A percentile compares a stretch with the other conserved stretches of the same genome.
Conservation (phyloP, 1,140 invertebrate genomes). For the Vollenhovia emeryi region DNA sequence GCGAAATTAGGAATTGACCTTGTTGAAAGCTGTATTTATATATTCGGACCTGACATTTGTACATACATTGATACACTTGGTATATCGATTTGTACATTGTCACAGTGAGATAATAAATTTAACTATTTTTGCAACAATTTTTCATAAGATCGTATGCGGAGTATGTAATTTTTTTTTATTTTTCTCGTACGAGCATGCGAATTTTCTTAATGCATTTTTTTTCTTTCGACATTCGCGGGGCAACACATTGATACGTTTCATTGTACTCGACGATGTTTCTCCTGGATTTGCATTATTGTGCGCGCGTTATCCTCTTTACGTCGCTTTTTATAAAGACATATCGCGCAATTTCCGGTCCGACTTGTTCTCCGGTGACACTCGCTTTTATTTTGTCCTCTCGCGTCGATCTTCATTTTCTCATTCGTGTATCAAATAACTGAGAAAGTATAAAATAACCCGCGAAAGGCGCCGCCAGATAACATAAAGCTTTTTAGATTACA, state of each 20-base stretch:
- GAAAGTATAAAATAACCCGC: conserved; percentile 63
- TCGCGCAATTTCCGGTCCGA: not conserved
- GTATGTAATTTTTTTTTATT: not conserved
- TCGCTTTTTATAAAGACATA: not conserved
- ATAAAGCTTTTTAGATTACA: too few relatives aligned
- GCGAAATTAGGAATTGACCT: not conserved
- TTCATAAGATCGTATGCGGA: not conserved
- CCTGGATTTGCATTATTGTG: not conserved
- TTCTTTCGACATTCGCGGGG: not conserved
- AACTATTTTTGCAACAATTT: not conserved
- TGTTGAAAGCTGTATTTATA: not conserved
- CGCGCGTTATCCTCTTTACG: not conserved
- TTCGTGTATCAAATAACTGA: conserved; percentile 67
- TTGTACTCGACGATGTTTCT: too few relatives aligned
- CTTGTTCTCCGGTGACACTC: not conserved
- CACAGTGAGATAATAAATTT: not conserved
- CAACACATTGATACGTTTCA: not conserved
- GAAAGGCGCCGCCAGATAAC: not conserved
- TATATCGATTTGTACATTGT: not conserved
- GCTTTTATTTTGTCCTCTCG: not conserved
- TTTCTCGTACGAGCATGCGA: not conserved
- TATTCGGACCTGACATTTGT: too few relatives aligned
- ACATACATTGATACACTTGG: not conserved
- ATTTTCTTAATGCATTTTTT: not conserved
- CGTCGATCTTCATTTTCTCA: conserved; percentile 59